These are phyloP conservation scores for Polydesmus complanatus DNA, from an alignment of 2,888 invertebrate species.

Conservation along the genomic window DNA sequence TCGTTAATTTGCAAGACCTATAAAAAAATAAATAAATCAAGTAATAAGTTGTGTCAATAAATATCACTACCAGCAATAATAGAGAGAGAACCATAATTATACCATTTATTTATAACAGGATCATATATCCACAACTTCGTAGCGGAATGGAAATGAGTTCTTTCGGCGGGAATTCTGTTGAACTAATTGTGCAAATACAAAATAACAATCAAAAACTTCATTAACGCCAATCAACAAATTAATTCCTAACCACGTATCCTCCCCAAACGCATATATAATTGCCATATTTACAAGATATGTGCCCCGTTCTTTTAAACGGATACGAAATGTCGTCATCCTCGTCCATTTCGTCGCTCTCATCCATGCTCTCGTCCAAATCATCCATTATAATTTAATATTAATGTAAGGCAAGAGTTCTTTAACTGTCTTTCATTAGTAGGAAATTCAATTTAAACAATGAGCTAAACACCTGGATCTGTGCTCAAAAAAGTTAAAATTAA, in stretches of 20 bases:
- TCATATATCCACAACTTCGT: conserved; percentile 27
- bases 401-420: too few species aligned
- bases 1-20: background rate
- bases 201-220: conserved; percentile 1
- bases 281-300: conserved; percentile 26
- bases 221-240: background rate
- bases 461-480: too few species aligned
- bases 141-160: conserved; percentile 24
- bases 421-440: too few species aligned
- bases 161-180: too few species aligned
- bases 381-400: background rate
- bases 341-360: background rate
- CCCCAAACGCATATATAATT: conserved; percentile 30
- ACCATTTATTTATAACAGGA: conserved; percentile 27
- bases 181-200: background rate
- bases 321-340: background rate
- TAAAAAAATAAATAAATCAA: background rate
- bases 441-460: too few species aligned
- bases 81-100: conserved; percentile 13
- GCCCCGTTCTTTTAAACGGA: conserved; percentile 23
- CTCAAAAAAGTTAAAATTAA: too few species aligned
- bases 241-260: conserved; percentile 26
- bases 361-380: background rate
- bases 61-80: background rate
- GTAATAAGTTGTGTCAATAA: background rate